phyloP scores from a whole-genome alignment of 2,888 invertebrate species.

The Coelogynopora nodosa region DNA sequence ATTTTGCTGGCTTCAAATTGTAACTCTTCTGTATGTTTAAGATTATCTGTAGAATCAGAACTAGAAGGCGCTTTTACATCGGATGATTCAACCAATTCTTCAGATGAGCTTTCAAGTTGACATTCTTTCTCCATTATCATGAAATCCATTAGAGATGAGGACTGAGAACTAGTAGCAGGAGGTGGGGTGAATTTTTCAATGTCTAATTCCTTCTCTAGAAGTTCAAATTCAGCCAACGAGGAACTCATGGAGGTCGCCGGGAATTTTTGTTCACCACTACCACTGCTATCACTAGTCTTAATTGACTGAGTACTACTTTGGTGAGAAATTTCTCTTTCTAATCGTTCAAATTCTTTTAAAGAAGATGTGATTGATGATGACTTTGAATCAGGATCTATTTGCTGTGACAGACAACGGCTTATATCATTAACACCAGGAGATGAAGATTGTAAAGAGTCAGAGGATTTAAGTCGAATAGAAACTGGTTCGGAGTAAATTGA shows the following conservation, averaged over 20 bases:
- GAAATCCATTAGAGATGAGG: constrained; percentile 7
- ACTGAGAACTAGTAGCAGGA: background rate
- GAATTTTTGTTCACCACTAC: background rate
- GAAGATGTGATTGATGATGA: constrained; percentile 34
- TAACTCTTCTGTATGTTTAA: constrained; percentile 27
- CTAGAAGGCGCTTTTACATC: background rate
- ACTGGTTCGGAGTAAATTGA: constrained; percentile 27
- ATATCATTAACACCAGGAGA: constrained; percentile 9
- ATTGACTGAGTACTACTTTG: constrained; percentile 35
- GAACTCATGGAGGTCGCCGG: constrained; percentile 17
- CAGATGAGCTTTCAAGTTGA: background rate
- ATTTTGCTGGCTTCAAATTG: constrained; percentile 36
- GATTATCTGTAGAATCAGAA: constrained; percentile 10
- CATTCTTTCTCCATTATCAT: constrained; percentile 15
- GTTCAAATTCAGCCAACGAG: constrained; percentile 40
- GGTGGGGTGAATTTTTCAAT: constrained; percentile 4
- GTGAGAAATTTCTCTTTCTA: constrained; percentile 38
- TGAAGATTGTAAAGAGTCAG: constrained; percentile 4
- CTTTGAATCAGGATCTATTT: background rate
- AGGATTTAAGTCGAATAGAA: background rate
- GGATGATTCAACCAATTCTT: background rate
- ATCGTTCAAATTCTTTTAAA: constrained; percentile 35
- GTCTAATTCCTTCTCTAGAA: constrained; percentile 36
- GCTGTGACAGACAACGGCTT: background rate
- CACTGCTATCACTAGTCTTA: constrained; percentile 37